A percentile compares a stretch with the other conserved stretches of the same genome.
These are phyloP conservation scores for Rotaria magnacalcarata DNA, from an alignment of 2,888 invertebrate genomes.

Conservation along the genomic window DNA sequence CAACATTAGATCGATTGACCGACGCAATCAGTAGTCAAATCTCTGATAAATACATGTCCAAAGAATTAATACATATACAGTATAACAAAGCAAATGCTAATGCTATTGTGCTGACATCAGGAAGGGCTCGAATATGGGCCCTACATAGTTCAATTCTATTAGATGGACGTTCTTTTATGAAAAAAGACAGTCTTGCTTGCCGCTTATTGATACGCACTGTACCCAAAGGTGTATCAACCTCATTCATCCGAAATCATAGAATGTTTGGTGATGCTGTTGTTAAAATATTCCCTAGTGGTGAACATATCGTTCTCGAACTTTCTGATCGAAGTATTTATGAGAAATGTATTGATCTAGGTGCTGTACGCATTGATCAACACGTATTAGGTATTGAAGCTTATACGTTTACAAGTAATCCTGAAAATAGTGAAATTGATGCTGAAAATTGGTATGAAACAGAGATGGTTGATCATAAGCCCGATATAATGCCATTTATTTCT, in stretches of 20 bases:
- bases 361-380: not conserved
- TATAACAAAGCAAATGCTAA: not conserved
- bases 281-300: not conserved
- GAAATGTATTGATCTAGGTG: not conserved
- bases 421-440: not conserved
- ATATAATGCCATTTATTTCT: not conserved
- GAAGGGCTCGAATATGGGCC: not conserved
- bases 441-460: constrained; percentile 25
- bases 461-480: not conserved
- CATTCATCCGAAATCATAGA: not conserved
- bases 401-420: not conserved
- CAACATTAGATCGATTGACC: not conserved
- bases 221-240: not conserved
- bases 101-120: not conserved
- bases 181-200: not conserved
- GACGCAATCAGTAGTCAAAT: not conserved
- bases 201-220: not conserved
- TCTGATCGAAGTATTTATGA: not conserved
- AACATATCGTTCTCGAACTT: not conserved
- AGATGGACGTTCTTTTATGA: not conserved
- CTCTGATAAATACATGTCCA: not conserved
- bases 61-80: not conserved
- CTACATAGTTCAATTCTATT: not conserved
- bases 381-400: not conserved
- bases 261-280: not conserved